Conservation (phyloP, 2,113 vertebrate genomes). For the Montifringilla adamsi region DNA sequence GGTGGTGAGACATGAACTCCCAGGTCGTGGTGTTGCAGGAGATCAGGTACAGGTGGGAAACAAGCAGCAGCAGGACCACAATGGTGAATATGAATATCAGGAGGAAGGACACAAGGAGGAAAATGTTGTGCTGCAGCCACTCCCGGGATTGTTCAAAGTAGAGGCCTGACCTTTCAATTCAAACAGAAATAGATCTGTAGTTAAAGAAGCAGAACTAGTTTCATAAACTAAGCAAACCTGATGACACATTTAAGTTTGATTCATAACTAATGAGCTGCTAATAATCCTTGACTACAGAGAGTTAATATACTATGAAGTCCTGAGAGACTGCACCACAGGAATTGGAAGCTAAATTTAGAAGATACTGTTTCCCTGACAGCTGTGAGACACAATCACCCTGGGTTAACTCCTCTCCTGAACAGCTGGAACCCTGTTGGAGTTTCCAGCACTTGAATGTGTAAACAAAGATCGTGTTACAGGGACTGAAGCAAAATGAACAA, state of each 20-base stretch:
- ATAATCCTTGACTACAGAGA: not conserved
- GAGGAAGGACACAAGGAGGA: constrained; percentile 78
- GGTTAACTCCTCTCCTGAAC: not conserved
- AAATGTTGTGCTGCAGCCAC: constrained; percentile 81
- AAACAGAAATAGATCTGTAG: not conserved
- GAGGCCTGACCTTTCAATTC: constrained; percentile 85
- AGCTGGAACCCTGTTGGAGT: not conserved
- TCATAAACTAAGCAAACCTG: not conserved
- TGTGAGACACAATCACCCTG: not conserved
- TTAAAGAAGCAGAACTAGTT: not conserved
- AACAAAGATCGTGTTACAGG: not conserved
- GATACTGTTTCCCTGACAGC: not conserved
- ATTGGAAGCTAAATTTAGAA: not conserved
- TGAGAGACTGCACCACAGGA: not conserved
- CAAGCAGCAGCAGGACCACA: constrained; percentile 82
- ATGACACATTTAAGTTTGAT: not conserved
- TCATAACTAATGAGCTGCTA: not conserved
- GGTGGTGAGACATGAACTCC: constrained; percentile 94
- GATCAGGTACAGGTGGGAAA: constrained; percentile 90
- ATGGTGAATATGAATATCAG: constrained; percentile 74
- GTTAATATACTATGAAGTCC: not conserved
- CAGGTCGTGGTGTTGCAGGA: constrained; percentile 93
- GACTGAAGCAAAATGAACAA: not conserved
- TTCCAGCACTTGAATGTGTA: not conserved
- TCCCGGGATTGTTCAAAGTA: constrained; percentile 72